phyloP scores from a whole-genome alignment of 2,113 vertebrate species.

The Rattus rattus region DNA sequence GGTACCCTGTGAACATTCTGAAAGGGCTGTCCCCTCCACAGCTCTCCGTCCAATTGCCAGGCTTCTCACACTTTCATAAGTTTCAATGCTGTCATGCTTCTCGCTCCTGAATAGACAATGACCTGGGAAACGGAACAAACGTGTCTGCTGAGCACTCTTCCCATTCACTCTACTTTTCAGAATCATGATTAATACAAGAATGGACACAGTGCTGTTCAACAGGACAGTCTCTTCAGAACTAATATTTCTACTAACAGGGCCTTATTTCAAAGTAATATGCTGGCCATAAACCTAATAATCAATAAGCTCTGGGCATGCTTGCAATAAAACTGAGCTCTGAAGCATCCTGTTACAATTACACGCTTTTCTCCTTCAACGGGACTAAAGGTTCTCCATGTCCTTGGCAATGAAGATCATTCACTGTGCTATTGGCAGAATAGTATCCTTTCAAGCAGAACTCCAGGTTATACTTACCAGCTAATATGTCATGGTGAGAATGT shows the following conservation, averaged over 20 bases:
- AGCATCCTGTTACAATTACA: neutral
- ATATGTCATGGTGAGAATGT: neutral
- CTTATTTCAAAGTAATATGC: neutral
- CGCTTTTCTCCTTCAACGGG: neutral
- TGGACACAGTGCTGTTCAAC: neutral
- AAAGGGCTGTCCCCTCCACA: neutral
- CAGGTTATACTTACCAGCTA: neutral
- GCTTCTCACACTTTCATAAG: neutral
- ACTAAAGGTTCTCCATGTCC: neutral
- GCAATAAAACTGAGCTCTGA: slow-evolving; percentile 31
- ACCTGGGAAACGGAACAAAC: neutral
- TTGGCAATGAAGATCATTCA: neutral
- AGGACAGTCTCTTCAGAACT: neutral
- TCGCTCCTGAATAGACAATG: neutral
- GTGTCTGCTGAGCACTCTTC: neutral
- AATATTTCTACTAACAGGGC: neutral
- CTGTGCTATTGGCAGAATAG: neutral
- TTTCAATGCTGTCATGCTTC: neutral
- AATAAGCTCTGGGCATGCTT: slow-evolving; percentile 4
- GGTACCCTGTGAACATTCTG: neutral
- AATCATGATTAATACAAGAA: neutral
- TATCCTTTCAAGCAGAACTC: neutral
- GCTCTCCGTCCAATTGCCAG: neutral
- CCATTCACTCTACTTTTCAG: neutral
- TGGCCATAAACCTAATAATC: slow-evolving; percentile 20